Conservation (phyloP, 2,113 vertebrate species). For the Upupa epops region DNA sequence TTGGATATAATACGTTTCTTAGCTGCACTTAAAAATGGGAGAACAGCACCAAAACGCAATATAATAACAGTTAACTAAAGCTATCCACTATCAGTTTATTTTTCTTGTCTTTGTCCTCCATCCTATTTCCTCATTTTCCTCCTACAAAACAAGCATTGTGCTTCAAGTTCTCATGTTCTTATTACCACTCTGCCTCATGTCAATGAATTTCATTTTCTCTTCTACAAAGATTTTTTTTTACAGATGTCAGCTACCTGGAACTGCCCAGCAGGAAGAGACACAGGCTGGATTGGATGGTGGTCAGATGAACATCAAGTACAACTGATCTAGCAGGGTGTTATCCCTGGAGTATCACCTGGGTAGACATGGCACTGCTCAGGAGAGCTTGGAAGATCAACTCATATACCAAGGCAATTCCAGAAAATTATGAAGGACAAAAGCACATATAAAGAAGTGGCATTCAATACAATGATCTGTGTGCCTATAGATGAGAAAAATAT, state of each 20-base stretch:
- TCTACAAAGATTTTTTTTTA: background rate
- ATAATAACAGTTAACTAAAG: slow-evolving; percentile 28
- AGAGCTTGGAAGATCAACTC: background rate
- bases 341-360: background rate
- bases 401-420: background rate
- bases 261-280: background rate
- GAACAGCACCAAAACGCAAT: background rate
- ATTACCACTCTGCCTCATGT: background rate
- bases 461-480: background rate
- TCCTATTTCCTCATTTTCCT: background rate
- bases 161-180: background rate
- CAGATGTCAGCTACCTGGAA: background rate
- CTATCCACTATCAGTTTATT: background rate
- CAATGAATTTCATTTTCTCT: background rate
- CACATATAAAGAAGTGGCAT: background rate
- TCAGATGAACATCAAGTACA: background rate
- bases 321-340: background rate
- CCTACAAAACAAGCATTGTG: background rate
- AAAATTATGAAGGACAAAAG: slow-evolving; percentile 16
- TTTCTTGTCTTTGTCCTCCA: background rate
- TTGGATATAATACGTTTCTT: background rate
- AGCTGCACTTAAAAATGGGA: background rate
- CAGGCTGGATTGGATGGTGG: background rate
- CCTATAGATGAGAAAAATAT: background rate
- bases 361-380: background rate